Conservation (phyloP, 2,113 vertebrate species). For the Phalacrocorax pelagicus region DNA sequence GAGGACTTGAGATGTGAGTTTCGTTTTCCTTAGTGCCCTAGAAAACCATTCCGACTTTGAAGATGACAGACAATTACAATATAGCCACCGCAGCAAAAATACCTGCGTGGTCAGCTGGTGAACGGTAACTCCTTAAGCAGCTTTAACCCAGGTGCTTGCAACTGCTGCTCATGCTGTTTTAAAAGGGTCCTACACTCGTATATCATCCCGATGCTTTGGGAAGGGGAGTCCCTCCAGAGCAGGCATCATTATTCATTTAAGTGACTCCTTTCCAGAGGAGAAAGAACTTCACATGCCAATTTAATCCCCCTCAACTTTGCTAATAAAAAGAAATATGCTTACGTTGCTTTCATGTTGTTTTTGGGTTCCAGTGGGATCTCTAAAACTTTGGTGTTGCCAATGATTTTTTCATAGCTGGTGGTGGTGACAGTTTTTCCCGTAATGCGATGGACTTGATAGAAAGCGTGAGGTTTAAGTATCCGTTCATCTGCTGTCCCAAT, state of each 20-base stretch:
- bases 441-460: conserved; percentile 98
- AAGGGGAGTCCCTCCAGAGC: not conserved
- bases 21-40: not conserved
- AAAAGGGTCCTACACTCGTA: not conserved
- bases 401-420: conserved; percentile 94
- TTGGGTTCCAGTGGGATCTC: conserved; percentile 97
- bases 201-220: not conserved
- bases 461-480: conserved; percentile 96
- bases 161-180: not conserved
- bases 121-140: not conserved
- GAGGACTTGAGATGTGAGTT: not conserved
- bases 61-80: not conserved
- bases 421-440: conserved; percentile 97
- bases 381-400: conserved; percentile 93
- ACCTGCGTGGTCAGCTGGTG: not conserved
- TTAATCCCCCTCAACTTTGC: not conserved
- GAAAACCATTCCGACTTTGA: not conserved
- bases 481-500: conserved; percentile 96
- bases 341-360: conserved; percentile 98
- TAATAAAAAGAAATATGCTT: conserved; percentile 61
- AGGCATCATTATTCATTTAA: not conserved
- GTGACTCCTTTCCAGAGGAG: not conserved
- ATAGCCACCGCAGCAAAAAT: not conserved
- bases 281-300: not conserved
- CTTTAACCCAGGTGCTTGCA: not conserved